Conservation (phyloP, 2,797 vertebrate species). For the Semotilus atromaculatus region DNA sequence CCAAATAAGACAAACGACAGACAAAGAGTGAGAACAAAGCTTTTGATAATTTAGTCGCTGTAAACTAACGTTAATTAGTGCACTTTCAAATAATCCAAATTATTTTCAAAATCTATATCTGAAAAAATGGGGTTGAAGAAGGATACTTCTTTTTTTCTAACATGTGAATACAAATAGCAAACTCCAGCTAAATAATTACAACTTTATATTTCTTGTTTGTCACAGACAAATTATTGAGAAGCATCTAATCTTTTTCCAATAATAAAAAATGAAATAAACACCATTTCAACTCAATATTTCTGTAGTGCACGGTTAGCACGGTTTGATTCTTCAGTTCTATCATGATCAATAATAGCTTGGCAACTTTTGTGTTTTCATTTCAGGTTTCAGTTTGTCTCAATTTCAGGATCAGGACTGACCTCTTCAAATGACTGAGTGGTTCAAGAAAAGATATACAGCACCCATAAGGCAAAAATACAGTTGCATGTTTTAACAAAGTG, state of each 20-base stretch:
- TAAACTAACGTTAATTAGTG: background rate
- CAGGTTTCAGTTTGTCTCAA: background rate
- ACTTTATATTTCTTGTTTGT: background rate
- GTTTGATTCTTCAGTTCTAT: background rate
- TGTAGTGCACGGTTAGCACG: background rate
- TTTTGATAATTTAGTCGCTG: background rate
- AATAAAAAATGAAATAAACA: background rate
- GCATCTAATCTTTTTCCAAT: background rate
- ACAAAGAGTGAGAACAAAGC: conserved; percentile 11
- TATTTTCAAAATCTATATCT: background rate
- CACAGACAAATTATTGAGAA: background rate
- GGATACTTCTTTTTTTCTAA: background rate
- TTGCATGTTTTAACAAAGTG: background rate
- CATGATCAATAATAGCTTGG: background rate
- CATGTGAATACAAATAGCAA: background rate
- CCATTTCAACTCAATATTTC: background rate
- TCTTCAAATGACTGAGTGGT: background rate
- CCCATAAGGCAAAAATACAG: background rate
- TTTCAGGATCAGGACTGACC: background rate
- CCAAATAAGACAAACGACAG: conserved; percentile 34
- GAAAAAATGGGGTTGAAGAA: background rate
- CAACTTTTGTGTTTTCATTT: conserved; percentile 1
- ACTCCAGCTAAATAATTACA: background rate
- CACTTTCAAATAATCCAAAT: background rate
- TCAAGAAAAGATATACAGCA: background rate